Evolutionary conservation across 2,113 vertebrate genomes (phyloP), one percentile per base, ranked within the genome.

Genomic region (Anarrhichthys ocellatus): DNA sequence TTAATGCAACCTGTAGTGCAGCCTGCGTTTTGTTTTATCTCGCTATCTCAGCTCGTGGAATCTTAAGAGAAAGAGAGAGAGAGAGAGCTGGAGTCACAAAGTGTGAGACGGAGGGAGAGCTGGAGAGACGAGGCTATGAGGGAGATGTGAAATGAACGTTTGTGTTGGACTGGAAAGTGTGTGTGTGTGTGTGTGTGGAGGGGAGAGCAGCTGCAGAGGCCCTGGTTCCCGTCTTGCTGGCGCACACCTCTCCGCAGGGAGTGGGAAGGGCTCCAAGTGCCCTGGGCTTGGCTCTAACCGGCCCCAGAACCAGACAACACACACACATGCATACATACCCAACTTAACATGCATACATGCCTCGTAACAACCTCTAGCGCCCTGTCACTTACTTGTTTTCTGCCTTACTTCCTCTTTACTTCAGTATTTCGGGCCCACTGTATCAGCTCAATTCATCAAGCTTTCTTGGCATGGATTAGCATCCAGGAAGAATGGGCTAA

Each of bases 131-230:
- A 2, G 29, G 29, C 29, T 2, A 29, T 29, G 36, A 38, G 36
- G 36, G 32, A 32, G 32, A 29, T 29, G 29, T 38, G 36, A 38
- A 38, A 38, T 38, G 38, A 8, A 8, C 38, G 38, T 38, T 38
- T 7, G 38, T 38, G 9, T 38, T 38, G 38, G 38, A 38, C 38
- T 34, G 34, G 34, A 4, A 34, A 34, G 32, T 34, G 40, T 40
- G 40, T 40, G 40, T 40, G 44, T 48, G 48, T 50, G 17, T 50
- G 48, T 50, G 66, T 42, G 27, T 40, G 73, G 9, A 36, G 58
- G 7, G 64, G 58, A 50, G 71, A 89, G 82, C 91, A 91, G 89
- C 91, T 91, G 88, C 80, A 80, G 87, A 87, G 85, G 89, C 80
- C 84, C 81, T 76, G 82, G 69, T 81, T 87, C 81, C 81, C 74